Conservation (phyloP, 37 sponge, comb jelly and placozoan genomes). For the Aplysina aerophoba region DNA sequence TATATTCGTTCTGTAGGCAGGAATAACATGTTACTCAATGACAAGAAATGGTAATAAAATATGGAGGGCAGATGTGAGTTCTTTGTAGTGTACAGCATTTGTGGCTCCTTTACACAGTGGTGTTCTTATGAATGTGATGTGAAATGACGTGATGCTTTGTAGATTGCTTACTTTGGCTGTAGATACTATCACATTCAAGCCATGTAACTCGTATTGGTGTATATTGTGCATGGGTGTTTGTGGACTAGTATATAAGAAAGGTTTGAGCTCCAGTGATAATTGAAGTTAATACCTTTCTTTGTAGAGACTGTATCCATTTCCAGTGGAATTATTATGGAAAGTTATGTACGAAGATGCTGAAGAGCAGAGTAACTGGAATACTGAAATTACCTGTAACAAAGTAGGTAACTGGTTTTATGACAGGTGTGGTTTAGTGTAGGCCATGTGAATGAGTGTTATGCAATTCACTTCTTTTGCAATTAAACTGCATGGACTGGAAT, state of each 20-base stretch:
- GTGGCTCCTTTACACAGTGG: not conserved
- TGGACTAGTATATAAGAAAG: too few species aligned
- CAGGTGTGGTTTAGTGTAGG: too few species aligned
- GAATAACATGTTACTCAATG: conserved; percentile 10
- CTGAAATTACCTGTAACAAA: conserved; percentile 34
- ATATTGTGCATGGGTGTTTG: too few species aligned
- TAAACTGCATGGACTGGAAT: too few species aligned
- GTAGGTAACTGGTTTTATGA: conserved; percentile 21
- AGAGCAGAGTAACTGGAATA: conserved; percentile 43
- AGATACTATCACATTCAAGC: too few species aligned
- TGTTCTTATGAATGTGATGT: not conserved
- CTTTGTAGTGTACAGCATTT: not conserved
- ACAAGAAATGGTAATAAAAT: conserved; percentile 42
- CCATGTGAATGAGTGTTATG: not conserved
- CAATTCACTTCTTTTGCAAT: too few species aligned
- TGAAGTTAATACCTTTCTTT: too few species aligned
- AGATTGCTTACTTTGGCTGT: too few species aligned
- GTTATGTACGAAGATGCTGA: conserved; percentile 46
- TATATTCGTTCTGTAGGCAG: conserved; percentile 31
- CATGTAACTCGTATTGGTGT: too few species aligned
- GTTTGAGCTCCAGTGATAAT: too few species aligned
- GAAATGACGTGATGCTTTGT: too few species aligned
- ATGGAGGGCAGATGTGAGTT: conserved; percentile 48
- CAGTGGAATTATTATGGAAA: conserved; percentile 25
- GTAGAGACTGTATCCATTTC: conserved; percentile 28